Percentiles rank a stretch among this genome's conserved stretches.
phyloP scores from a whole-genome alignment of 2,797 vertebrate genomes.

The Eleutherodactylus coqui region DNA sequence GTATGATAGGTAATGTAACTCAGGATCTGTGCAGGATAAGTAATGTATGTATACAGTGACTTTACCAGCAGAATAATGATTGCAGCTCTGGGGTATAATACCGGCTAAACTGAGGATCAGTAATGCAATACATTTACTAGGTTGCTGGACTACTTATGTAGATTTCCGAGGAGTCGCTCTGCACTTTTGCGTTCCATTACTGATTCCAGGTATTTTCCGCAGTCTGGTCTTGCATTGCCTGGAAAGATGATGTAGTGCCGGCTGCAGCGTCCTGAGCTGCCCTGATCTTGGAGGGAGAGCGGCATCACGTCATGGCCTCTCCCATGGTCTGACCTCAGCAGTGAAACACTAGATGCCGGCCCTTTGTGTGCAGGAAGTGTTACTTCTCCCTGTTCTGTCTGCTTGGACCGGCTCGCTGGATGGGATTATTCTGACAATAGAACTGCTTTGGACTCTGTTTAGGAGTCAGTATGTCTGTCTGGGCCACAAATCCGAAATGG shows the following conservation, averaged over 20 bases:
- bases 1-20: too few relatives aligned
- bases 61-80: too few relatives aligned
- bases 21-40: too few relatives aligned
- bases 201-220: background rate
- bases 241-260: background rate
- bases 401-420: background rate
- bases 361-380: background rate
- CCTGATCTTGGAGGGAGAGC: background rate
- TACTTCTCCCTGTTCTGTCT: background rate
- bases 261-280: background rate
- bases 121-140: too few relatives aligned
- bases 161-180: background rate
- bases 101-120: too few relatives aligned
- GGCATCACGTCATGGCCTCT: constrained; percentile 14
- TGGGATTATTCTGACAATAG: background rate
- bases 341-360: background rate
- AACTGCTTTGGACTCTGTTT: background rate
- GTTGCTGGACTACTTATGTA: too few relatives aligned
- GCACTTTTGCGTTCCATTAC: background rate
- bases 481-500: background rate
- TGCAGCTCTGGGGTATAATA: too few relatives aligned
- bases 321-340: constrained; percentile 29
- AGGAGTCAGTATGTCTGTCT: background rate
- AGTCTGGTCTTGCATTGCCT: background rate
- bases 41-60: too few relatives aligned